Percentiles rank a stretch among this genome's conserved stretches.
Evolutionary conservation across 2,797 vertebrate genomes (phyloP).

Genomic region (Amblyopsis hoosieri): DNA sequence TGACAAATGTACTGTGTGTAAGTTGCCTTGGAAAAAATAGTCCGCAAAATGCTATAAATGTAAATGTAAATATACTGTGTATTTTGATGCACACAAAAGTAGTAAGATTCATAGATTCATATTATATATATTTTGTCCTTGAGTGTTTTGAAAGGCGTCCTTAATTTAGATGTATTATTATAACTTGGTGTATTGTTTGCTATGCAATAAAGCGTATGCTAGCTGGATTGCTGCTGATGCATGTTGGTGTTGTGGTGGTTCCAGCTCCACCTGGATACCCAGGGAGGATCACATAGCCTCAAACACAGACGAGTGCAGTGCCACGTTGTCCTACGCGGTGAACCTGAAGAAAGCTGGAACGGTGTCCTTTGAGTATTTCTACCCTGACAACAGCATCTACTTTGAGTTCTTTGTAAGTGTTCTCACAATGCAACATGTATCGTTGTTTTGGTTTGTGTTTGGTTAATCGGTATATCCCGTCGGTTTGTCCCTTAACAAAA

Average conservation of each 20-base stretch:
- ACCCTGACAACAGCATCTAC: conserved; percentile 88
- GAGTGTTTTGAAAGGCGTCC: too few relatives aligned
- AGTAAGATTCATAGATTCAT: neutral
- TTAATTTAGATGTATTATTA: too few relatives aligned
- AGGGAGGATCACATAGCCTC: conserved; percentile 88
- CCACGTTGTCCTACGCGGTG: conserved; percentile 90
- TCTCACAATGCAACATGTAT: neutral
- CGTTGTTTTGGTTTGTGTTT: neutral
- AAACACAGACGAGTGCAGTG: conserved; percentile 92
- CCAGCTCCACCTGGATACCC: conserved; percentile 90
- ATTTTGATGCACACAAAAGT: neutral
- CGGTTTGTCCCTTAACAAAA: too few relatives aligned
- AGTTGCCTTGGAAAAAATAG: too few relatives aligned
- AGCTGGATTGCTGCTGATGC: neutral
- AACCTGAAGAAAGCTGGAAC: conserved; percentile 90
- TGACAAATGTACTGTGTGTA: too few relatives aligned
- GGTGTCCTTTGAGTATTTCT: conserved; percentile 90
- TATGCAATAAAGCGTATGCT: neutral
- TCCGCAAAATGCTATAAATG: too few relatives aligned
- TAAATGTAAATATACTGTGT: too few relatives aligned
- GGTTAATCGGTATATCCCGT: too few relatives aligned
- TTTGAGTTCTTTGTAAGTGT: conserved; percentile 95
- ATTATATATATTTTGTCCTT: too few relatives aligned
- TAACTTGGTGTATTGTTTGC: too few relatives aligned
- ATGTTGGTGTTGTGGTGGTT: conserved; percentile 17